phyloP scores from a whole-genome alignment of 2,797 vertebrate species.

The Melanotaenia boesemani region DNA sequence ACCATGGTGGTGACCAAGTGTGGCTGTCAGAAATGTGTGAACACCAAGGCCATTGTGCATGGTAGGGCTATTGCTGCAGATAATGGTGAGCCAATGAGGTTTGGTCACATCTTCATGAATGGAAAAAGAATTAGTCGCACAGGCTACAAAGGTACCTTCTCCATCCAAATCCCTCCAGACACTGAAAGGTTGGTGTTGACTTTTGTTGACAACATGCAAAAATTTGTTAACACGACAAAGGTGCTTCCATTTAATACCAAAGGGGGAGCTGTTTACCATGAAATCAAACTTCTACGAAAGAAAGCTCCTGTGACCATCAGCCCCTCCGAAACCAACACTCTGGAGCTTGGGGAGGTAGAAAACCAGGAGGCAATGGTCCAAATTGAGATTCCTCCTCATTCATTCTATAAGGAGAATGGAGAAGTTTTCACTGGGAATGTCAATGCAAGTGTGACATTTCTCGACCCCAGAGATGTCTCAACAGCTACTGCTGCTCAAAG shows the following conservation, averaged over 20 bases:
- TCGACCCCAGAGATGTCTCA: constrained; percentile 93
- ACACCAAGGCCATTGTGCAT: constrained; percentile 88
- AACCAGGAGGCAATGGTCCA: constrained; percentile 91
- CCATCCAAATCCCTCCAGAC: constrained; percentile 90
- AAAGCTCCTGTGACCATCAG: constrained; percentile 89
- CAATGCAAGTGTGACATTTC: constrained; percentile 94
- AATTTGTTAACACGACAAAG: constrained; percentile 98
- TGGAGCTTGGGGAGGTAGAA: constrained; percentile 90
- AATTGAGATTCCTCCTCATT: constrained; percentile 92
- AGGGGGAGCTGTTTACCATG: constrained; percentile 94
- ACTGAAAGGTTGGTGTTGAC: constrained; percentile 94
- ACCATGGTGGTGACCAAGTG: constrained; percentile 90
- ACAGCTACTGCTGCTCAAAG: constrained; percentile 91
- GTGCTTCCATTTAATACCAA: constrained; percentile 94
- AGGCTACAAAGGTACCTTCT: constrained; percentile 97
- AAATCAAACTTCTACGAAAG: constrained; percentile 93
- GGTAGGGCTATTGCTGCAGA: constrained; percentile 92
- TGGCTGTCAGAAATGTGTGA: constrained; percentile 91
- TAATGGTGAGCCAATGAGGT: constrained; percentile 94
- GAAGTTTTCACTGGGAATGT: constrained; percentile 92
- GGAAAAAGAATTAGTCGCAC: constrained; percentile 92
- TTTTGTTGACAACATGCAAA: constrained; percentile 95
- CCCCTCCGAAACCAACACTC: constrained; percentile 86
- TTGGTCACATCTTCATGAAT: constrained; percentile 95
- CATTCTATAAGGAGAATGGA: constrained; percentile 93